Conservation (phyloP, 2,797 vertebrate genomes). For the Halcyon leucocephala region DNA sequence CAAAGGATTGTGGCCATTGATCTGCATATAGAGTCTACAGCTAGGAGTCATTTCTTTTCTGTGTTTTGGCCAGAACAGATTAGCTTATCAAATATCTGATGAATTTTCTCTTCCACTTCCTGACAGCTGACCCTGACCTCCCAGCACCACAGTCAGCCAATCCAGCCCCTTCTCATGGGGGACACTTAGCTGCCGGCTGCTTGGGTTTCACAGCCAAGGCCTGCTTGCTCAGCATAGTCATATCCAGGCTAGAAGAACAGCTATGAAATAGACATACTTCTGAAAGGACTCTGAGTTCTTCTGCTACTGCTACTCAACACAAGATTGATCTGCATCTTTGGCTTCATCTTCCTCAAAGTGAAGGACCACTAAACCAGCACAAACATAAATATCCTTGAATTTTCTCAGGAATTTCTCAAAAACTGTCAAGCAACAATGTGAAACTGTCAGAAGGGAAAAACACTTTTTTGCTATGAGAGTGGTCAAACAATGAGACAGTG, state of each 20-base stretch:
- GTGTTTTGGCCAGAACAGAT: not conserved
- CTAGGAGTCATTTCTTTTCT: not conserved
- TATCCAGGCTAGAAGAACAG: not conserved
- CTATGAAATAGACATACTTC: not conserved
- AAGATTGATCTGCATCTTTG: not conserved
- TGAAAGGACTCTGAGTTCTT: not conserved
- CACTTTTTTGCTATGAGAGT: not conserved
- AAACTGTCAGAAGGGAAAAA: fast-evolving
- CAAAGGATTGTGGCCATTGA: not conserved
- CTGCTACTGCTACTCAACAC: not conserved
- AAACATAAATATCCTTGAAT: not conserved
- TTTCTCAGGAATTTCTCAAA: not conserved
- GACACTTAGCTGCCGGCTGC: not conserved
- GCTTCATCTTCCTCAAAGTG: not conserved
- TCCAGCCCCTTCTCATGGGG: fast-evolving
- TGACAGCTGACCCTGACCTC: not conserved
- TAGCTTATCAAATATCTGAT: not conserved
- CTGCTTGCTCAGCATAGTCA: not conserved
- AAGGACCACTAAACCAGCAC: not conserved
- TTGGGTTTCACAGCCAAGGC: not conserved
- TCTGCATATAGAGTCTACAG: not conserved
- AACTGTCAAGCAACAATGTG: not conserved
- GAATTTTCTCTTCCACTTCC: not conserved
- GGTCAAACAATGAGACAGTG: not conserved
- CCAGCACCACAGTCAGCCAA: fast-evolving